A percentile compares a stretch with the other conserved stretches of the same genome.
Conservation (phyloP, 92 coral and sea anemone genomes). For the Anthopleura xanthogrammica region DNA sequence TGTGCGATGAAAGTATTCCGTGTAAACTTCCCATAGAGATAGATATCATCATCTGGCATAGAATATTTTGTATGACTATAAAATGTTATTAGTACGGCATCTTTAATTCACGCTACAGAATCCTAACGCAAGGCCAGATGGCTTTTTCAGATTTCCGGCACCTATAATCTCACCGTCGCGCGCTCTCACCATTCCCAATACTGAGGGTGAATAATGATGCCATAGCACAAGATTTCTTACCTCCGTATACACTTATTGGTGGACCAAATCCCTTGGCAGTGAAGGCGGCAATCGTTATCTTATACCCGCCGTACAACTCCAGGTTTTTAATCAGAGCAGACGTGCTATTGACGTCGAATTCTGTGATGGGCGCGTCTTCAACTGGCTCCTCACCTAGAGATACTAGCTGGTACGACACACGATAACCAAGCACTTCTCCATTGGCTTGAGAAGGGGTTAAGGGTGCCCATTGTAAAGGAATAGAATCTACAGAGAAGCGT, state of each 20-base stretch:
- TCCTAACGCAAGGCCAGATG: neutral
- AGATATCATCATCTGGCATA: no score
- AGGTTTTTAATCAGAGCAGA: slow-evolving; percentile 5
- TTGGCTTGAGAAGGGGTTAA: slow-evolving; percentile 11
- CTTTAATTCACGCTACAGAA: neutral
- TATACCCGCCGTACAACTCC: slow-evolving; percentile 27
- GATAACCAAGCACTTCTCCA: slow-evolving; percentile 35
- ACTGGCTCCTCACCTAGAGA: slow-evolving; percentile 44
- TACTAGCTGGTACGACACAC: slow-evolving; percentile 27
- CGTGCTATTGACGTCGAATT: slow-evolving; percentile 7
- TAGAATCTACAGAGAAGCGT: slow-evolving; percentile 9
- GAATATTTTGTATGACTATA: no score
- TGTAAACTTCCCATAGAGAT: no score
- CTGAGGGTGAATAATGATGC: neutral
- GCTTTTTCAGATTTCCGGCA: no score
- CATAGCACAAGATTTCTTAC: neutral
- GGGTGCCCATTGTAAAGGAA: slow-evolving; percentile 33
- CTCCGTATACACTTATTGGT: slow-evolving; percentile 7
- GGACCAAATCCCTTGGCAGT: slow-evolving; percentile 29
- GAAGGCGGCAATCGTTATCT: slow-evolving; percentile 22
- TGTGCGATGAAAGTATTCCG: no score
- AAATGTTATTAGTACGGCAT: no score
- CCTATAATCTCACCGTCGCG: no score
- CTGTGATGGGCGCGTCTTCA: slow-evolving; percentile 26
- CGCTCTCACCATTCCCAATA: no score